phyloP scores from a whole-genome alignment of 2,797 vertebrate species.

The Luscinia luscinia region DNA sequence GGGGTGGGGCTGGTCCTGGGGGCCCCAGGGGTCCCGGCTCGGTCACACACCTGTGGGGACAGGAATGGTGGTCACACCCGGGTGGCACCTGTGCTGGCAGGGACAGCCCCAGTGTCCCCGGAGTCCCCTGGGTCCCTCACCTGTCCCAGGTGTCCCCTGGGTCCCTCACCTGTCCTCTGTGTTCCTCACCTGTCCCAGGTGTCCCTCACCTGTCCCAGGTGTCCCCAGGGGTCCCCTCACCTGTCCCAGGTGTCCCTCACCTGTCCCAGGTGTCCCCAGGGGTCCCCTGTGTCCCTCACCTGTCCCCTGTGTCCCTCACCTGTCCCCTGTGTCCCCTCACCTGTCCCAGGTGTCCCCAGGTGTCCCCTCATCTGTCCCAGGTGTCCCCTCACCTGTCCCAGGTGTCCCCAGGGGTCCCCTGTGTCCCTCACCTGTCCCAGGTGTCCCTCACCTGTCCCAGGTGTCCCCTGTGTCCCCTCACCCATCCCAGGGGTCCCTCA shows the following conservation, averaged over 20 bases:
- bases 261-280: background rate
- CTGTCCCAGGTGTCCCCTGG: no score
- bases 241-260: background rate
- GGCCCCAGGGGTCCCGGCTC: background rate
- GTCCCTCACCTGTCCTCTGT: no score
- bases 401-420: no score
- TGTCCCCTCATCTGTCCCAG: no score
- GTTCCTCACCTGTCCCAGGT: no score
- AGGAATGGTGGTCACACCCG: background rate
- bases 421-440: no score
- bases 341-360: no score
- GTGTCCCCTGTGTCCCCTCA: background rate
- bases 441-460: background rate
- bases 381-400: no score
- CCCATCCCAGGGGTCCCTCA: background rate
- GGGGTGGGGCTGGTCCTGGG: background rate
- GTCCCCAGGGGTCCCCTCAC: background rate
- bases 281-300: background rate
- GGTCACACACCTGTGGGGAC: conserved; percentile 75
- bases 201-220: no score
- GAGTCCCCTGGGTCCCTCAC: background rate
- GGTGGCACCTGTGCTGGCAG: background rate
- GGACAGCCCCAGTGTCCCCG: background rate
- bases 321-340: no score
- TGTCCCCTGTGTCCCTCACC: no score